phyloP scores from a whole-genome alignment of 2,888 invertebrate genomes.

The Hartigia nigra region DNA sequence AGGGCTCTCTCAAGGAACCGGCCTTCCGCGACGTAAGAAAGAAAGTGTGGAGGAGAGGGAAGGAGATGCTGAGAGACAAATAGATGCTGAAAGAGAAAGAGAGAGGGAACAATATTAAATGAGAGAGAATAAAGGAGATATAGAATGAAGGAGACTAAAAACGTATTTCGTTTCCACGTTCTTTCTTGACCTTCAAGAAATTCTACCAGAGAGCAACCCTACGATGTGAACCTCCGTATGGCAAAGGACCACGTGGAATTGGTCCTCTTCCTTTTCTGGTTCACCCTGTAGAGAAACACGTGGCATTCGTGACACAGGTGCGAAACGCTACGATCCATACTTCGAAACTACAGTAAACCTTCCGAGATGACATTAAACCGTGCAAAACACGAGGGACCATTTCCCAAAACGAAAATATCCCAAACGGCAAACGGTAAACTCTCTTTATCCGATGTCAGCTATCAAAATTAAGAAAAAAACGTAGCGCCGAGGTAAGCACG shows the following conservation, averaged over 20 bases:
- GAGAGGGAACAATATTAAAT: neutral
- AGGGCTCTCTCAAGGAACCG: neutral
- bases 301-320: neutral
- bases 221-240: neutral
- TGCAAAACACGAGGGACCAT: neutral
- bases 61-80: neutral
- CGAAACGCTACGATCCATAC: neutral
- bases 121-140: neutral
- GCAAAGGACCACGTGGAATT: neutral
- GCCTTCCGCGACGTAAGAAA: conserved; percentile 11
- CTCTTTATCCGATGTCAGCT: neutral
- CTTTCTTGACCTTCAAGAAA: neutral
- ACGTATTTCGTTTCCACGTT: neutral
- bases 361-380: neutral
- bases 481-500: neutral
- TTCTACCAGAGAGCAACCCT: neutral
- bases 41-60: neutral
- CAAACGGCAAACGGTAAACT: neutral
- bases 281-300: neutral
- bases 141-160: neutral
- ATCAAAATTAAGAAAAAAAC: neutral
- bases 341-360: neutral
- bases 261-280: neutral
- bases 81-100: no score
- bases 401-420: neutral